Evolutionary conservation across 2,797 vertebrate species (phyloP).

Genomic region (Phoxinus dragarum): DNA sequence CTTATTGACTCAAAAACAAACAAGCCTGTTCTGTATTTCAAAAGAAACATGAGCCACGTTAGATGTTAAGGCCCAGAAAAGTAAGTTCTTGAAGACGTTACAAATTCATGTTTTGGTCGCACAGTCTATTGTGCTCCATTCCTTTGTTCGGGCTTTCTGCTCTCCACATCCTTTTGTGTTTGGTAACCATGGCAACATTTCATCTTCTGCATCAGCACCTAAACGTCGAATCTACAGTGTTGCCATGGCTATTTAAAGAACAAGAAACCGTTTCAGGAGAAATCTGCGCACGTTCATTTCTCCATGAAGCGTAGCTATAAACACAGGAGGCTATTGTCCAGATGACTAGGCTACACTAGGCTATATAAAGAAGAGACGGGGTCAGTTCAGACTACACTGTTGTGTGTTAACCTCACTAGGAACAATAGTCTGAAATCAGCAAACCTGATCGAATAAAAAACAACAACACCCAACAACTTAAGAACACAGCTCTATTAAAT

Average conservation of each 20-base stretch:
- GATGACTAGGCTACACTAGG: not conserved
- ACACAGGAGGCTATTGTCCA: not conserved
- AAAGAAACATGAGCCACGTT: not conserved
- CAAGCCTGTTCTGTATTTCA: not conserved
- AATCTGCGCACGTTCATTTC: slow-evolving; percentile 9
- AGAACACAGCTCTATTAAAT: not conserved
- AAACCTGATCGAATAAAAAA: not conserved
- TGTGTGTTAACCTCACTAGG: slow-evolving; percentile 6
- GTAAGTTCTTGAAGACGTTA: not conserved
- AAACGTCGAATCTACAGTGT: slow-evolving; percentile 59
- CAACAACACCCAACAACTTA: not conserved
- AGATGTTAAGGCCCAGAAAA: not conserved
- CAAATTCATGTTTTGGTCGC: slow-evolving; percentile 36
- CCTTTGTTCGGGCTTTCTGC: slow-evolving; percentile 77
- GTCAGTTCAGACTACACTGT: not conserved
- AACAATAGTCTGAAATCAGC: slow-evolving; percentile 25
- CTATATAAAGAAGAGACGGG: not conserved
- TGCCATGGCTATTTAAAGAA: slow-evolving; percentile 60
- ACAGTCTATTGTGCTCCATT: slow-evolving; percentile 70
- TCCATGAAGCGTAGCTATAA: not conserved
- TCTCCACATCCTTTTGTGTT: slow-evolving; percentile 80
- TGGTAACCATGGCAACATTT: slow-evolving; percentile 85
- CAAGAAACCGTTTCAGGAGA: slow-evolving; percentile 38
- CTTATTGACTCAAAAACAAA: not conserved
- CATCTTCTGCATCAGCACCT: slow-evolving; percentile 74